Evolutionary conservation across 2,797 vertebrate genomes (phyloP).

Genomic region (Furcifer pardalis): DNA sequence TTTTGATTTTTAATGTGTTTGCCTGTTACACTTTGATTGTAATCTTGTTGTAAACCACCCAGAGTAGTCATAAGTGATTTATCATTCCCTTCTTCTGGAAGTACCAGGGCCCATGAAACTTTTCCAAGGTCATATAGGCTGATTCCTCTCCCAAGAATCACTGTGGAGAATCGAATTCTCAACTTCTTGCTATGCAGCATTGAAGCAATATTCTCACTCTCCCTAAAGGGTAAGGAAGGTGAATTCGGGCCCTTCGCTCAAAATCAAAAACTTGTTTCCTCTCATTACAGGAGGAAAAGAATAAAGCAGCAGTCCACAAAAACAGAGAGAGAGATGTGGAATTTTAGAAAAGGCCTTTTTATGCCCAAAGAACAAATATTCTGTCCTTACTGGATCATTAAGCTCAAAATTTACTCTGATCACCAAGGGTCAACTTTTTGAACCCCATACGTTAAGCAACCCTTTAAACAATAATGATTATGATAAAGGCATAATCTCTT

Average conservation of each 20-base stretch:
- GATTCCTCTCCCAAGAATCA: too few species aligned
- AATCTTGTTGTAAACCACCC: too few species aligned
- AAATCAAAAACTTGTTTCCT: background rate
- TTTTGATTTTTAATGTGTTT: too few species aligned
- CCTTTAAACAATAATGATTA: background rate
- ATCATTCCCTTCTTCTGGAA: too few species aligned
- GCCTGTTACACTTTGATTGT: too few species aligned
- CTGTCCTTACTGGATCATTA: background rate
- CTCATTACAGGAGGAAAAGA: background rate
- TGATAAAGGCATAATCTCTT: background rate
- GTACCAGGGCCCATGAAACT: too few species aligned
- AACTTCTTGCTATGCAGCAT: too few species aligned
- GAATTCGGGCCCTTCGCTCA: background rate
- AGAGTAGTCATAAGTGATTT: too few species aligned
- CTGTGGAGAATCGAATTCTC: too few species aligned
- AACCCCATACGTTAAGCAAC: background rate
- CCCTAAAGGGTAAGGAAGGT: too few species aligned
- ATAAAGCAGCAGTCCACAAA: background rate
- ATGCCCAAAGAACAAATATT: background rate
- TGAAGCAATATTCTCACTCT: too few species aligned
- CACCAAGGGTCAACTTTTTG: background rate
- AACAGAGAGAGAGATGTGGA: background rate
- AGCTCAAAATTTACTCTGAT: background rate
- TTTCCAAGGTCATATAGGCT: too few species aligned
- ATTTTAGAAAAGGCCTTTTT: background rate